phyloP scores from a whole-genome alignment of 1,140 invertebrate species.

The Brachionus manjavacas region DNA sequence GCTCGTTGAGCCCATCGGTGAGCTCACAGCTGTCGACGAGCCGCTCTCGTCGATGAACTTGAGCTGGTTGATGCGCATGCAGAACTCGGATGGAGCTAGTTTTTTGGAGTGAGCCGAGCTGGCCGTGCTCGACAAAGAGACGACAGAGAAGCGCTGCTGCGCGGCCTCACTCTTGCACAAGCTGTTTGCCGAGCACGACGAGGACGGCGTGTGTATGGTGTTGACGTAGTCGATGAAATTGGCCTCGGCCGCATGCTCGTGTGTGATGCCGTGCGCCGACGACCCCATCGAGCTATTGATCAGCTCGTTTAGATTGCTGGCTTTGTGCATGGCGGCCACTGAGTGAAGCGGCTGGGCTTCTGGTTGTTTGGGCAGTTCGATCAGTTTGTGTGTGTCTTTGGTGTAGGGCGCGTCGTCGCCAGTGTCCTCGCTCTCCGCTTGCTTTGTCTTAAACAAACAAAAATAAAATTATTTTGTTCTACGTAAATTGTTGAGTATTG shows the following conservation, averaged over 20 bases:
- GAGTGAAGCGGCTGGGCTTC: neutral
- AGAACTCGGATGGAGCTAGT: neutral
- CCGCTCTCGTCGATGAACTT: conserved; percentile 38
- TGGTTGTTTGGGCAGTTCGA: neutral
- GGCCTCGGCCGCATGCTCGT: neutral
- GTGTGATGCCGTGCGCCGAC: neutral
- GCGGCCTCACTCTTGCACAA: neutral
- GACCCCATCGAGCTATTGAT: neutral
- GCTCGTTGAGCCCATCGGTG: neutral
- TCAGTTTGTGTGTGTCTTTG: neutral
- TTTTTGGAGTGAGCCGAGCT: neutral
- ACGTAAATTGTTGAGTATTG: no score
- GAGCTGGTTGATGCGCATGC: neutral
- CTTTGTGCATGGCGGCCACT: neutral
- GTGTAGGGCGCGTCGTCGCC: neutral
- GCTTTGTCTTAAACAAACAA: neutral
- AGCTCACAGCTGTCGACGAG: conserved; percentile 6
- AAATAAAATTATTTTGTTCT: no score
- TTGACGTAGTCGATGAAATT: neutral
- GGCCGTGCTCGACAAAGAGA: neutral
- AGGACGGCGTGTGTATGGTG: conserved; percentile 1
- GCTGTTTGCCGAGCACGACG: neutral
- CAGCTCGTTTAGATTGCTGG: neutral
- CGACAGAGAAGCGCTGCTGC: neutral
- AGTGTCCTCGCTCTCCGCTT: neutral